Evolutionary conservation across 2,113 vertebrate genomes (phyloP), one percentile per base, ranked within the genome.

Genomic region (Ageneiosus marmoratus): DNA sequence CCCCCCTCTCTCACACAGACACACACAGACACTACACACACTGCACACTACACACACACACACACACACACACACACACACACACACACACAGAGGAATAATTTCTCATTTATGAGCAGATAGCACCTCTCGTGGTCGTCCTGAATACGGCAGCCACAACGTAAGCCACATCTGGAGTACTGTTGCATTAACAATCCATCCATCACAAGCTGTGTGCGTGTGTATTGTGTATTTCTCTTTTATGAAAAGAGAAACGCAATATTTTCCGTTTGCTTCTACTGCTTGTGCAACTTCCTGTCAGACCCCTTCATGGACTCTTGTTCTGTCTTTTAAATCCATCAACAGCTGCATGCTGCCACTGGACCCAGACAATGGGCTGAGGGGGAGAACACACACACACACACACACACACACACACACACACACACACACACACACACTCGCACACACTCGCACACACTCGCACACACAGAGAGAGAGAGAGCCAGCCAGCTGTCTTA

Each of bases 81-180:
- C 87, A 85, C 85, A 51, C 29, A 44, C 87, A 89, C 86, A 83
- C 72, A 84, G 15, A 62, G 20, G 48, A 22, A 32, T 37, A 32
- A 27, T 18, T 7, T 69, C 37, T 88, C 88, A 94, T 94, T 93
- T 91, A 80, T 94, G 79, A 89, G 80, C 84, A 58, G 11, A 92
- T 92, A 90, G 92, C 90, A 79, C 93, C 94, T 85, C 94, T 92
- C 34, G 88, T 86, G 92, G 88, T 24, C 53, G 67, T 27, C 82
- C 75, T 69, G 53, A 37, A 41, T 63, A 86, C 44, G 89, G 87
- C 89, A 72, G 27, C 13, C 67, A 34, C 20, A 50, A 70, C 12
- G 44, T 32, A 63, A 32, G 70, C 51, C 60, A 79, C 78, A 85
- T 77, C 81, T 81, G 76, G 34, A 65, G 20, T 16, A 34, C 27